phyloP scores from a whole-genome alignment of 2,113 vertebrate genomes.

The Onychostruthus taczanowskii region DNA sequence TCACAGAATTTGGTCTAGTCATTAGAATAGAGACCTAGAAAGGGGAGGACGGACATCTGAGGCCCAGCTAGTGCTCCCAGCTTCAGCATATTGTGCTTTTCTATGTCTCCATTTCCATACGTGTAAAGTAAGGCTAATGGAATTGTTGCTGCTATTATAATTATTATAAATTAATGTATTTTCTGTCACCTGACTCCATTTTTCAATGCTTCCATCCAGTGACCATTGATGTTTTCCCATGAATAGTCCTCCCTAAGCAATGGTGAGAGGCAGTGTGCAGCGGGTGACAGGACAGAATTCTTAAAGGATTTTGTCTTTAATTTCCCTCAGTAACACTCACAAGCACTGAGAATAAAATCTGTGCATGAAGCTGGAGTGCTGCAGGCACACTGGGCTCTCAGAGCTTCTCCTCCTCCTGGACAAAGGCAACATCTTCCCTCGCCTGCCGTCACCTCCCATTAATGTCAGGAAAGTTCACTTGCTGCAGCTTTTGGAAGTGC shows the following conservation, averaged over 20 bases:
- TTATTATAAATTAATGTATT: neutral
- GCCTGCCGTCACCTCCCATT: neutral
- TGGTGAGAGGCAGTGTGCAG: neutral
- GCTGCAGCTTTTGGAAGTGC: neutral
- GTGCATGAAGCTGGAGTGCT: neutral
- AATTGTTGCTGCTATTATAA: neutral
- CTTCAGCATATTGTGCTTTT: neutral
- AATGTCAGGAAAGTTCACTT: constrained; percentile 20
- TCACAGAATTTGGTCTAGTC: neutral
- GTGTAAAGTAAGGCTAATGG: neutral
- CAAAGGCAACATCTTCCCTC: neutral
- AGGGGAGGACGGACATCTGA: accelerated
- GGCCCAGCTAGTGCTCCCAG: neutral
- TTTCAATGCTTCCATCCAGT: neutral
- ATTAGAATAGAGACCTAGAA: neutral
- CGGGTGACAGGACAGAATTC: neutral
- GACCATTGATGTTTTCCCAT: neutral
- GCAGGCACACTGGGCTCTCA: neutral
- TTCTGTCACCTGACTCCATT: neutral
- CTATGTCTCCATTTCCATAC: neutral
- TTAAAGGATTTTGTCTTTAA: neutral
- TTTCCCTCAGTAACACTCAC: neutral
- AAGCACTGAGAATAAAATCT: neutral
- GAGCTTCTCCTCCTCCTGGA: neutral
- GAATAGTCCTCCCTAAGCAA: neutral